Evolutionary conservation across 2,113 vertebrate species (phyloP).

Genomic region (Trichomycterus rosablanca): DNA sequence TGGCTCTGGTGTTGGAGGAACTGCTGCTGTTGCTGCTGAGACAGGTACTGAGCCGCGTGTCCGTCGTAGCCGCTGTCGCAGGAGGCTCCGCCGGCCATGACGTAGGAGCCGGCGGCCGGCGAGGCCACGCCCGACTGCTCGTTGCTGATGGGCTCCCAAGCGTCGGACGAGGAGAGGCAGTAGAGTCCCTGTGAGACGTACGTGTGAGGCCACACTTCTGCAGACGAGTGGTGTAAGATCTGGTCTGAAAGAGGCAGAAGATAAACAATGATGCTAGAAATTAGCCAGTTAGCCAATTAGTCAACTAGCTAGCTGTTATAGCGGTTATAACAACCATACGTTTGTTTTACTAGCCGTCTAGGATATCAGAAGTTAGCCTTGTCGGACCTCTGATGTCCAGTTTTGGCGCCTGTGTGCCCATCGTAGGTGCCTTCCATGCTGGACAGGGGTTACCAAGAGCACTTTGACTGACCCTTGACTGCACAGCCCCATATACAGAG

Average conservation of each 20-base stretch:
- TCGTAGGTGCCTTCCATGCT: too few species aligned
- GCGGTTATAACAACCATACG: too few species aligned
- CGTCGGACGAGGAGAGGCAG: conserved; percentile 92
- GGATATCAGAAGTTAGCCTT: too few species aligned
- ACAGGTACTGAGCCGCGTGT: conserved; percentile 61
- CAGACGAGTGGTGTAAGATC: conserved; percentile 79
- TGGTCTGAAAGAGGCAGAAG: conserved; percentile 66
- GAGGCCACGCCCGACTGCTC: conserved; percentile 88
- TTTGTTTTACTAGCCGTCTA: too few species aligned
- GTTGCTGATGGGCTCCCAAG: conserved; percentile 88
- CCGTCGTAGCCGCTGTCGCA: conserved; percentile 60
- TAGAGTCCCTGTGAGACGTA: conserved; percentile 97
- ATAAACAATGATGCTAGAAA: neutral
- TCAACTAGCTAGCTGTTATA: too few species aligned
- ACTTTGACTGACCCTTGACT: too few species aligned
- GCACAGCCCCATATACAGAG: too few species aligned
- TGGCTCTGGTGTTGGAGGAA: conserved; percentile 68
- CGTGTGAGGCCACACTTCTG: conserved; percentile 94
- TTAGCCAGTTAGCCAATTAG: too few species aligned
- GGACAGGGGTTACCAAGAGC: too few species aligned
- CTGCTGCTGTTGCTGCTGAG: conserved; percentile 69
- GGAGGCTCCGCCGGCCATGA: conserved; percentile 58
- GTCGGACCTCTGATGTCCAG: too few species aligned
- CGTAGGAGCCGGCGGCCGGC: conserved; percentile 81
- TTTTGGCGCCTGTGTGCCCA: too few species aligned